These are phyloP conservation scores for Lacanobia wlatinum DNA, from an alignment of 2,888 invertebrate species.

Conservation along the genomic window DNA sequence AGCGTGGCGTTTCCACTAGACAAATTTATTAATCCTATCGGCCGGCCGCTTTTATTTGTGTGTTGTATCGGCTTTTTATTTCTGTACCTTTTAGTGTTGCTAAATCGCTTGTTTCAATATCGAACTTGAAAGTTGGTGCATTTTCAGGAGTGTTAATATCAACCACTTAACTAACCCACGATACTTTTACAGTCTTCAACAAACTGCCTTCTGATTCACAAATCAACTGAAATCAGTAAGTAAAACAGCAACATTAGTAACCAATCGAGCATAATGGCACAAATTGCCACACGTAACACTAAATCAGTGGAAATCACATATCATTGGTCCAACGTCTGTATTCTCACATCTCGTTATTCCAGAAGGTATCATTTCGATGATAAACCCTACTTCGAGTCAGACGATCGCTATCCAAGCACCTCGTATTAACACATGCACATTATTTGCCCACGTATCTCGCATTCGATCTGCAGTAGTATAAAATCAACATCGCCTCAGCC, in stretches of 20 bases:
- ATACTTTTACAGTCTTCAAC: background rate
- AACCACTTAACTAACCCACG: background rate
- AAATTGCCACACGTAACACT: conserved; percentile 38
- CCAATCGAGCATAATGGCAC: conserved; percentile 38
- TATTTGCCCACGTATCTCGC: conserved; percentile 79
- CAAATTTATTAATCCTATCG: conserved; percentile 90
- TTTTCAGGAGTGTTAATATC: background rate
- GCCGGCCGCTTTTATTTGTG: conserved; percentile 78
- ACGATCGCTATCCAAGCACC: conserved; percentile 64
- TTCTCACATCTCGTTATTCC: conserved; percentile 61
- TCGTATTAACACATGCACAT: conserved; percentile 74
- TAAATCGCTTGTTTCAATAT: conserved; percentile 47
- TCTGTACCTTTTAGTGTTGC: conserved; percentile 54
- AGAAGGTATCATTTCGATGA: conserved; percentile 68
- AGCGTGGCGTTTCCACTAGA: conserved; percentile 87
- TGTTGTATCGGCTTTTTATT: conserved; percentile 73
- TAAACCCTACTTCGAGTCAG: conserved; percentile 59
- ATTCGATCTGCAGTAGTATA: conserved; percentile 77
- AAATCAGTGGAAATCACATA: conserved; percentile 58
- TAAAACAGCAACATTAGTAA: conserved; percentile 32
- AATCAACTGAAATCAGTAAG: conserved; percentile 13
- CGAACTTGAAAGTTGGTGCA: background rate
- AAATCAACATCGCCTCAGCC: conserved; percentile 78
- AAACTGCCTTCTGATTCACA: conserved; percentile 13
- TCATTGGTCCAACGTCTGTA: conserved; percentile 54